Evolutionary conservation across 2,888 invertebrate genomes (phyloP).

Genomic region (Cistogaster globosa): DNA sequence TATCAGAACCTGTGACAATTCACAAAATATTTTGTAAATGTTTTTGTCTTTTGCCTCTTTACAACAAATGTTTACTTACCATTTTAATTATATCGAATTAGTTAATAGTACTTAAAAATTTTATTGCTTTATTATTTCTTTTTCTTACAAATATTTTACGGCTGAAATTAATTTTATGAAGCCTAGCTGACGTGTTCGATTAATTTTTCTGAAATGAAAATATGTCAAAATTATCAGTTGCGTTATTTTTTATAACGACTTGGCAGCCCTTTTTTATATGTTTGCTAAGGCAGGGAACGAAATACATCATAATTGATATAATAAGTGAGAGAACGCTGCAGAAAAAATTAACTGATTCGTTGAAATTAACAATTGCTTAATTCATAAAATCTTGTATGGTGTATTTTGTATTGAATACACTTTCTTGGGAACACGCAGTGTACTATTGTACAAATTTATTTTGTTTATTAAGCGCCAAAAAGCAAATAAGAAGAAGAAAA

Average conservation of each 20-base stretch:
- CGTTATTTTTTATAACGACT: not conserved
- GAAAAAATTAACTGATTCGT: too few relatives aligned
- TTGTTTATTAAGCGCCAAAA: too few relatives aligned
- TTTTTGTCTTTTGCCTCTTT: not conserved
- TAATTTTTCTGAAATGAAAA: constrained; percentile 58
- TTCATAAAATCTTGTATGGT: too few relatives aligned
- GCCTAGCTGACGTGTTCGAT: constrained; percentile 80
- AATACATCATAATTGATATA: too few relatives aligned
- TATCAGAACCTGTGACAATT: constrained; percentile 92
- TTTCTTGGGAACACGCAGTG: too few relatives aligned
- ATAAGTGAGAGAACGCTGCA: too few relatives aligned
- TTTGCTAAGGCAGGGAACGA: too few relatives aligned
- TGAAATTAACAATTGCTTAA: too few relatives aligned
- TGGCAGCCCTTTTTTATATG: constrained; percentile 27
- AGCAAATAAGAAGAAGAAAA: too few relatives aligned
- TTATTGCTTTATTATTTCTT: constrained; percentile 14
- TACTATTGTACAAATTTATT: too few relatives aligned
- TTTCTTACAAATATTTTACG: constrained; percentile 44
- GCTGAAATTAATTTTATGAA: constrained; percentile 43
- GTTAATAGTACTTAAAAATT: constrained; percentile 23
- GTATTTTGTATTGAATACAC: too few relatives aligned
- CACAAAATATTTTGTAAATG: not conserved
- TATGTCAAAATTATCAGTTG: constrained; percentile 57
- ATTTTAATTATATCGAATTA: constrained; percentile 57
- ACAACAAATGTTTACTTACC: constrained; percentile 59